Percentiles rank a stretch among this genome's conserved stretches.
phyloP scores from a whole-genome alignment of 2,888 invertebrate species.

The Drosophila anomelani region DNA sequence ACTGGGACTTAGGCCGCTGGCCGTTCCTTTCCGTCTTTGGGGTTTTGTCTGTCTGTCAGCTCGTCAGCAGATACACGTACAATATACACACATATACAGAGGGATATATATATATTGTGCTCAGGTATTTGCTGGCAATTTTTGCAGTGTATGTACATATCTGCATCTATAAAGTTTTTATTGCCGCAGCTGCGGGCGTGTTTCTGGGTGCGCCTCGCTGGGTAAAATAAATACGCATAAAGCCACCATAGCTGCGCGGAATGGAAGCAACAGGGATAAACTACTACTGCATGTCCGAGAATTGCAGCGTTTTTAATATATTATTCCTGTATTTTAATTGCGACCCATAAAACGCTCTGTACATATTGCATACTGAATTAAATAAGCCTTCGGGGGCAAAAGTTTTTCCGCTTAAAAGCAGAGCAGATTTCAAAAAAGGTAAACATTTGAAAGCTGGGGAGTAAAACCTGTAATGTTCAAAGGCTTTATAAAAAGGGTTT shows the following conservation, averaged over 20 bases:
- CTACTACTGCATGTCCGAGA: constrained; percentile 19
- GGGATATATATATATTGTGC: neutral
- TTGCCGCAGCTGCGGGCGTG: constrained; percentile 76
- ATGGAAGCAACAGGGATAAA: constrained; percentile 32
- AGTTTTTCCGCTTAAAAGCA: constrained; percentile 3
- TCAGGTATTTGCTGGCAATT: constrained; percentile 25
- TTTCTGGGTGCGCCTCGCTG: constrained; percentile 72
- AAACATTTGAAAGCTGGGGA: neutral
- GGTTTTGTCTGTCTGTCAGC: constrained; percentile 40
- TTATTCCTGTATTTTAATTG: constrained; percentile 41
- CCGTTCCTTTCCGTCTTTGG: constrained; percentile 49
- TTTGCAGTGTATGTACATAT: constrained; percentile 43
- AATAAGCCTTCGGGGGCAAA: constrained; percentile 15
- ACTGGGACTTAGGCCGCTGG: constrained; percentile 34
- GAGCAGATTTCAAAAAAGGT: neutral
- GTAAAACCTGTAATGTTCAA: neutral
- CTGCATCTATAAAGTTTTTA: constrained; percentile 61
- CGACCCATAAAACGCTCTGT: constrained; percentile 29
- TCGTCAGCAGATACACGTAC: constrained; percentile 34
- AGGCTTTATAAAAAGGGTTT: neutral
- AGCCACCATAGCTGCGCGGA: constrained; percentile 27
- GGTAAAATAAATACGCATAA: constrained; percentile 57
- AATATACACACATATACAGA: neutral
- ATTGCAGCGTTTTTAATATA: constrained; percentile 34
- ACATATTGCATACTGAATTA: constrained; percentile 33